Evolutionary conservation across 1,140 invertebrate species (phyloP).

Genomic region (Nasonia vitripennis): DNA sequence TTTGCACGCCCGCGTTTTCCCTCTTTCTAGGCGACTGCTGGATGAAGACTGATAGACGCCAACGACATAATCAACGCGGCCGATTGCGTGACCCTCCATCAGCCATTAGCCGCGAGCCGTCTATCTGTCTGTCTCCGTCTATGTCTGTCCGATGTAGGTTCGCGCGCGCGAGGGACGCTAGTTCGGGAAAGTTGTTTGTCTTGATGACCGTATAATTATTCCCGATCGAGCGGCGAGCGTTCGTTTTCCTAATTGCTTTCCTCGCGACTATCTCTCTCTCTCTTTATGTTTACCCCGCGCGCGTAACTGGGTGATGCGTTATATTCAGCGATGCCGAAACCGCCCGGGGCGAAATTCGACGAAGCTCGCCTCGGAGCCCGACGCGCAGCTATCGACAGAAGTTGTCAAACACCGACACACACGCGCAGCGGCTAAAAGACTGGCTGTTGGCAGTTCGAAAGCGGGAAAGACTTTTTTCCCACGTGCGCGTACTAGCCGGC

Average conservation of each 20-base stretch:
- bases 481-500: background rate
- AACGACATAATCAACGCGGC: constrained; percentile 6
- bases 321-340: background rate
- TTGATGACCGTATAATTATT: background rate
- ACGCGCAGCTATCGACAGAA: background rate
- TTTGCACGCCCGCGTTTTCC: background rate
- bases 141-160: background rate
- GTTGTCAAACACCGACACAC: background rate
- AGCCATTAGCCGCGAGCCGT: background rate
- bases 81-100: background rate
- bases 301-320: background rate
- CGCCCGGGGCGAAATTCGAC: background rate
- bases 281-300: too few species aligned
- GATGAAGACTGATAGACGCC: background rate
- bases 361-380: background rate
- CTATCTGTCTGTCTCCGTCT: background rate
- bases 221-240: background rate
- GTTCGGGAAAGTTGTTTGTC: background rate
- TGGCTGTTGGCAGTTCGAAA: too few species aligned
- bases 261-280: background rate
- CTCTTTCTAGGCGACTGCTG: background rate
- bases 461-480: background rate
- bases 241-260: background rate
- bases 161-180: background rate
- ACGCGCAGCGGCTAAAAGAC: background rate